Conservation (phyloP, 2,888 invertebrate species). For the Drosophila cognata region DNA sequence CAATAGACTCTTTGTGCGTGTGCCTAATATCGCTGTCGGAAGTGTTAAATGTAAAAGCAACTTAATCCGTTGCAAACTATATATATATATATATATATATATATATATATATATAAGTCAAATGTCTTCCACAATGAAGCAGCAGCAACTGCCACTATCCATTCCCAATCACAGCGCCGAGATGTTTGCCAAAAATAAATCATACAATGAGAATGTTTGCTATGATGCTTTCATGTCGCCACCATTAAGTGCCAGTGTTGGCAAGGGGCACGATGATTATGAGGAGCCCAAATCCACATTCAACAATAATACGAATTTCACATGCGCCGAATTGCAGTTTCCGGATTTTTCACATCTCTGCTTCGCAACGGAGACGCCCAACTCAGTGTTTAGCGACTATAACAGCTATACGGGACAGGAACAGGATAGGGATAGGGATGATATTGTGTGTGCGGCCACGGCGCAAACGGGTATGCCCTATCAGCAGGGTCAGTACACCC, state of each 20-base stretch:
- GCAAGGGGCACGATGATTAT: constrained; percentile 47
- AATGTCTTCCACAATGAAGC: constrained; percentile 78
- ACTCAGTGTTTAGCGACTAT: constrained; percentile 82
- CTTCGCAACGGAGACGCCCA: constrained; percentile 83
- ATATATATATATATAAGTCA: constrained; percentile 5
- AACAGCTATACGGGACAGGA: constrained; percentile 43
- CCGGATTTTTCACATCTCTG: constrained; percentile 80
- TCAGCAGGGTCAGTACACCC: constrained; percentile 74
- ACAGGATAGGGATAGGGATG: constrained; percentile 68
- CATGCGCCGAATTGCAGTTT: constrained; percentile 76
- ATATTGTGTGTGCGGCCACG: constrained; percentile 59
- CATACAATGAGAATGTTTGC: constrained; percentile 34
- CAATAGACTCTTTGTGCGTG: constrained; percentile 31
- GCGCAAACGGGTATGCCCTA: constrained; percentile 60
- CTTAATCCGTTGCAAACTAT: background rate
- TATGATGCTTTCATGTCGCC: constrained; percentile 74
- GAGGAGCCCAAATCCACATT: constrained; percentile 56
- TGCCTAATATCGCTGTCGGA: constrained; percentile 56
- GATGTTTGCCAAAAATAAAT: constrained; percentile 47
- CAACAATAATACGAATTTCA: constrained; percentile 56
- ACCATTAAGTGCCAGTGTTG: constrained; percentile 72
- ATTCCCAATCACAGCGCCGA: constrained; percentile 56
- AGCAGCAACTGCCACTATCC: constrained; percentile 63
- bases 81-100: constrained; percentile 3
- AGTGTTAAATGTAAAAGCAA: constrained; percentile 61